Conservation (phyloP, 2,797 vertebrate species). For the Sparus aurata region DNA sequence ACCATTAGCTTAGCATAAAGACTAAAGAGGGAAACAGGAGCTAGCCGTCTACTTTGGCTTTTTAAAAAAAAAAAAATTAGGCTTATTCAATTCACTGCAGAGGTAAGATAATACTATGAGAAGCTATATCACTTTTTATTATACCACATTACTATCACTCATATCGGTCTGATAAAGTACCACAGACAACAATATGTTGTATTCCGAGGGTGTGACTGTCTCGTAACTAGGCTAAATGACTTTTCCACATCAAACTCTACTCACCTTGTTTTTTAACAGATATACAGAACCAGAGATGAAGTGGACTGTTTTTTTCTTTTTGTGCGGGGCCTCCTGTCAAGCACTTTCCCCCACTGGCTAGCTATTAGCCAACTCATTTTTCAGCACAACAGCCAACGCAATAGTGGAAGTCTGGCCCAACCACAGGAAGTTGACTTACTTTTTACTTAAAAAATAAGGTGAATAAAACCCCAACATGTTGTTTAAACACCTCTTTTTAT, state of each 20-base stretch:
- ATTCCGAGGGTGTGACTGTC: not conserved
- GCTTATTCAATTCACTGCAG: not conserved
- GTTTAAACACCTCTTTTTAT: not conserved
- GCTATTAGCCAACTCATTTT: too few relatives aligned
- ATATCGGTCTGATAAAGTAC: not conserved
- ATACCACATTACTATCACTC: not conserved
- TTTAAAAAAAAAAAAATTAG: not conserved
- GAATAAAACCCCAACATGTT: not conserved
- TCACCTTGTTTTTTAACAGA: too few relatives aligned
- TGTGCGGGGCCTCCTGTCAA: too few relatives aligned
- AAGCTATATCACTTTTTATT: not conserved
- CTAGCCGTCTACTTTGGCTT: too few relatives aligned
- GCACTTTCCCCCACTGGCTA: too few relatives aligned
- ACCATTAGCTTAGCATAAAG: constrained; percentile 14
- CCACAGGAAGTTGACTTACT: too few relatives aligned
- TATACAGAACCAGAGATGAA: too few relatives aligned
- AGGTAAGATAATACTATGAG: not conserved
- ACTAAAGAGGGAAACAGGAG: not conserved
- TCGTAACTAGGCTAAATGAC: not conserved
- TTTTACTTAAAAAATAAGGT: too few relatives aligned
- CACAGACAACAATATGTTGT: not conserved
- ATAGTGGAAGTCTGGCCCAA: too few relatives aligned
- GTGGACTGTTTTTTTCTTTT: too few relatives aligned
- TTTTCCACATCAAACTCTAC: too few relatives aligned
- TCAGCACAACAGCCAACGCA: too few relatives aligned